Conservation (phyloP, 2,888 invertebrate genomes). For the Brenthis ino region DNA sequence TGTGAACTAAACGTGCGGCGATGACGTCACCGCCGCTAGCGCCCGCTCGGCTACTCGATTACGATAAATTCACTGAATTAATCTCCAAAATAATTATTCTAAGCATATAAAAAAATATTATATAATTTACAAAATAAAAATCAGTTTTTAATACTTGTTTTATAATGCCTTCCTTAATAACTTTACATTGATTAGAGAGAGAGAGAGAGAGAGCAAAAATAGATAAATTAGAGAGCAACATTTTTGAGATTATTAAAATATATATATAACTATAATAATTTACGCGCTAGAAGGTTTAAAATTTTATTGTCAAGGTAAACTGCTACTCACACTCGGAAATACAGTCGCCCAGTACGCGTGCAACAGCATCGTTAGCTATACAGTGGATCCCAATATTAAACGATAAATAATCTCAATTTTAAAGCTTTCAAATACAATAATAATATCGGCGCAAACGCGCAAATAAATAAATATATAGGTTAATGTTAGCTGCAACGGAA, state of each 20-base stretch:
- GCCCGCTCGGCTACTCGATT: slow-evolving; percentile 12
- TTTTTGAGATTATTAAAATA: slow-evolving; percentile 45
- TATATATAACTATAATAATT: slow-evolving; percentile 37
- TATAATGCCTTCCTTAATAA: slow-evolving; percentile 23
- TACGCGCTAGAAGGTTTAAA: slow-evolving; percentile 51
- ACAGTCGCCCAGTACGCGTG: slow-evolving; percentile 28
- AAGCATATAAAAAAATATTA: slow-evolving; percentile 17
- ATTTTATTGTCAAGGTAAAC: slow-evolving; percentile 69
- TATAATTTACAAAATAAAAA: slow-evolving; percentile 20
- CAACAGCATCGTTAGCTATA: slow-evolving; percentile 48
- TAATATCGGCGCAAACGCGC: slow-evolving; percentile 45
- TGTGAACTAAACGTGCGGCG: slow-evolving; percentile 40
- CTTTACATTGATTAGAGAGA: slow-evolving; percentile 38
- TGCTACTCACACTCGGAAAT: slow-evolving; percentile 48
- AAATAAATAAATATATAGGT: slow-evolving; percentile 34
- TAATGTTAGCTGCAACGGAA: slow-evolving; percentile 58
- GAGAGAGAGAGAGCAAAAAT: slow-evolving; percentile 62
- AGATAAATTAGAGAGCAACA: slow-evolving; percentile 63
- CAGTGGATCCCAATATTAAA: slow-evolving; percentile 62
- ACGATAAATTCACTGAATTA: slow-evolving; percentile 30
- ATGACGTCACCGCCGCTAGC: slow-evolving; percentile 24
- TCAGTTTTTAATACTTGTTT: slow-evolving; percentile 25
- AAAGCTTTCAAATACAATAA: slow-evolving; percentile 75
- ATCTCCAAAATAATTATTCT: slow-evolving; percentile 28
- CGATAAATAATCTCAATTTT: slow-evolving; percentile 81